phyloP scores from a whole-genome alignment of 2,888 invertebrate species.

The Didymodactylos carnosus region DNA sequence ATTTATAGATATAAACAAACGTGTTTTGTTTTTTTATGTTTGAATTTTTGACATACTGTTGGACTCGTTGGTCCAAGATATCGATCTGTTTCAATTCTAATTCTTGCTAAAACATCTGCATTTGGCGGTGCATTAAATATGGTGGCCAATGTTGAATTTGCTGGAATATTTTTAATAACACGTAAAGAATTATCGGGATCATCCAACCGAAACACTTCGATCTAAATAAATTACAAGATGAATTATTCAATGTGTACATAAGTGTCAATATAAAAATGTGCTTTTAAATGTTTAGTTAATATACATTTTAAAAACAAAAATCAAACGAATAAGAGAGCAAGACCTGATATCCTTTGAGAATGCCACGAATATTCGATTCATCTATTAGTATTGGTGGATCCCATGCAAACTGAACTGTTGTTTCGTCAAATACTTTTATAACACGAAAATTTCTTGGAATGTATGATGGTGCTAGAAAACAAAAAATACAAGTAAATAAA shows the following conservation, averaged over 20 bases:
- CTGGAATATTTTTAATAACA: background rate
- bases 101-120: background rate
- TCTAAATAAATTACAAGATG: too few relatives aligned
- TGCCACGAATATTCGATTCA: background rate
- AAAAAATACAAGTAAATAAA: too few relatives aligned
- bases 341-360: background rate
- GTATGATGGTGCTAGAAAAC: background rate
- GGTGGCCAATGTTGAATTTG: background rate
- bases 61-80: background rate
- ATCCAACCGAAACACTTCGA: background rate
- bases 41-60: conserved; percentile 4
- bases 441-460: conserved; percentile 10
- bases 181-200: background rate
- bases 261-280: too few relatives aligned
- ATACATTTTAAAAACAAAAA: background rate
- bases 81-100: background rate
- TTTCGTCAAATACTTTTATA: background rate
- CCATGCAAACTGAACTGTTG: conserved; percentile 12
- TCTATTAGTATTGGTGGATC: background rate
- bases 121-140: background rate
- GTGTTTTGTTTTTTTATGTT: background rate
- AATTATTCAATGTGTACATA: too few relatives aligned
- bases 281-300: background rate
- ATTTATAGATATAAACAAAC: background rate
- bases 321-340: background rate